Evolutionary conservation across 1,140 invertebrate species (phyloP).

Genomic region (Octopus bimaculoides): DNA sequence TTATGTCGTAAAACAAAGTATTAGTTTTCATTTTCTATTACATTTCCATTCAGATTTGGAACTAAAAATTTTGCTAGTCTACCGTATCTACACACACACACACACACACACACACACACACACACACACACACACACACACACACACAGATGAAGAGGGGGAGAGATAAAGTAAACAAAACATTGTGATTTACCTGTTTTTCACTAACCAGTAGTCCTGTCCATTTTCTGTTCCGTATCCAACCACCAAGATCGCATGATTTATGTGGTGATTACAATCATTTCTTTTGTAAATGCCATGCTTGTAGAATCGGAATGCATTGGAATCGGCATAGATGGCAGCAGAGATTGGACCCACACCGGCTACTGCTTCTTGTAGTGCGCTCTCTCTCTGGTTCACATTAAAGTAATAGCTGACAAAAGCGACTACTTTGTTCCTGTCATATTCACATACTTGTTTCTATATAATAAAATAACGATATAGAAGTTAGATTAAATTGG

Average conservation of each 20-base stretch:
- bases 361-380: constrained; percentile 73
- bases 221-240: constrained; percentile 64
- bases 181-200: constrained; percentile 52
- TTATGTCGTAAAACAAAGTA: no score
- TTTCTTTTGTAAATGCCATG: constrained; percentile 37
- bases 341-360: constrained; percentile 76
- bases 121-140: no score
- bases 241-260: constrained; percentile 63
- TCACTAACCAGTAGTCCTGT: constrained; percentile 64
- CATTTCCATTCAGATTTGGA: no score
- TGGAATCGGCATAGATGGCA: constrained; percentile 85
- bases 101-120: no score
- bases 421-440: constrained; percentile 31
- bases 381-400: constrained; percentile 60
- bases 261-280: constrained; percentile 40
- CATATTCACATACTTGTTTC: constrained; percentile 58
- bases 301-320: constrained; percentile 69
- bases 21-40: no score
- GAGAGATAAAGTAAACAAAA: neutral
- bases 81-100: no score
- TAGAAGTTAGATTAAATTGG: neutral
- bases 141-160: no score
- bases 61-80: no score
- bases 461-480: constrained; percentile 18
- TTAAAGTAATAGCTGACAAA: constrained; percentile 69